These are phyloP conservation scores for Coluber constrictor DNA, from an alignment of 2,797 vertebrate species.

Conservation along the genomic window DNA sequence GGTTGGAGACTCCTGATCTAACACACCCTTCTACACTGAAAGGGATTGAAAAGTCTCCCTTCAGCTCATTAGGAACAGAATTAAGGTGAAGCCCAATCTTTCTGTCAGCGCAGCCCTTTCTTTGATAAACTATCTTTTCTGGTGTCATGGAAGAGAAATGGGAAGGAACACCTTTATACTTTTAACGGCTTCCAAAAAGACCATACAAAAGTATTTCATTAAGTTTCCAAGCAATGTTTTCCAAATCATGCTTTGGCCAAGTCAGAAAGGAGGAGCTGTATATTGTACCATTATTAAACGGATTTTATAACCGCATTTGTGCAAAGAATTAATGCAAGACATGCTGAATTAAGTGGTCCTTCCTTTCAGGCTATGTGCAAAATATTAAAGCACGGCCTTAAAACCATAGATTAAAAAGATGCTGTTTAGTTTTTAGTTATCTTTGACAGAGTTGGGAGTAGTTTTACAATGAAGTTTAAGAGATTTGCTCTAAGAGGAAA, in stretches of 20 bases:
- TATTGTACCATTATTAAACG: slow-evolving; percentile 64
- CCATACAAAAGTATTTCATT: slow-evolving; percentile 34
- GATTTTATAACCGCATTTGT: slow-evolving; percentile 63
- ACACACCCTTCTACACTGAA: background rate
- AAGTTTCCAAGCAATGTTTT: slow-evolving; percentile 62
- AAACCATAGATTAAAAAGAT: background rate
- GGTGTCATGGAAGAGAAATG: slow-evolving; percentile 33
- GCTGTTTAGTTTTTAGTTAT: background rate
- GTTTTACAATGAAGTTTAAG: slow-evolving; percentile 1
- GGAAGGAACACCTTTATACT: slow-evolving; percentile 32
- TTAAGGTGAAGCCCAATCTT: accelerated
- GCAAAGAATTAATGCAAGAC: slow-evolving; percentile 57
- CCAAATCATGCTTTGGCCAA: slow-evolving; percentile 57
- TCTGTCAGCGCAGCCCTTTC: background rate
- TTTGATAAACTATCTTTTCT: slow-evolving; percentile 5
- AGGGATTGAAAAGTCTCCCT: background rate
- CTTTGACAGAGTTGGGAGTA: slow-evolving; percentile 20
- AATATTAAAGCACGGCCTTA: slow-evolving; percentile 27
- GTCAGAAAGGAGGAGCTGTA: slow-evolving; percentile 66
- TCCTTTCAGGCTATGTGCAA: slow-evolving; percentile 30
- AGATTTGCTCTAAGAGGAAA: background rate
- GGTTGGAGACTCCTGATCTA: background rate
- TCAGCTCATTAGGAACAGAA: background rate
- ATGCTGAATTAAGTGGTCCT: slow-evolving; percentile 62
- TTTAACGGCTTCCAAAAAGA: slow-evolving; percentile 22